These are phyloP conservation scores for Crotalus helleri DNA, from an alignment of 2,113 vertebrate species.

Conservation along the genomic window DNA sequence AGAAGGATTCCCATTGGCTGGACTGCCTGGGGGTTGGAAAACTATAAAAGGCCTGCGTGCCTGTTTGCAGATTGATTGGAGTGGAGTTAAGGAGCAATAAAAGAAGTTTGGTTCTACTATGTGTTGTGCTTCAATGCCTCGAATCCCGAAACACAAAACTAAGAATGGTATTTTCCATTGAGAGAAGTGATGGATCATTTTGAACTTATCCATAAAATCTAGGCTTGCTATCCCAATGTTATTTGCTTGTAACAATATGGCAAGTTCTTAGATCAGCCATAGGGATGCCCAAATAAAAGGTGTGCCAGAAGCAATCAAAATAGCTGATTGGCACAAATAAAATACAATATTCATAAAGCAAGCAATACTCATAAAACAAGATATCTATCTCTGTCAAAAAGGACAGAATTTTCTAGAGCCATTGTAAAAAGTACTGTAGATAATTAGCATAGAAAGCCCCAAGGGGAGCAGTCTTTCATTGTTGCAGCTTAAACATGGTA, in stretches of 20 bases:
- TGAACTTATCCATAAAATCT: neutral
- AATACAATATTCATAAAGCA: neutral
- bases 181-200: neutral
- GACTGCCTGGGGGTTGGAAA: no score
- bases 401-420: neutral
- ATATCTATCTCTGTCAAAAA: neutral
- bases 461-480: neutral
- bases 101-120: no score
- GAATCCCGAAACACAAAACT: neutral
- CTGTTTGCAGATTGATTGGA: no score
- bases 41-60: no score
- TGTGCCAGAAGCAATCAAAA: neutral
- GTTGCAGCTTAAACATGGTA: neutral
- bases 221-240: neutral
- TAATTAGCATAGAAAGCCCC: neutral
- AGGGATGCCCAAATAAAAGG: neutral
- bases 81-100: no score
- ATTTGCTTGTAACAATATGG: neutral
- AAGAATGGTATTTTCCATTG: neutral
- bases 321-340: neutral
- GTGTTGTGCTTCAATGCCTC: no score
- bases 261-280: neutral
- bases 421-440: neutral
- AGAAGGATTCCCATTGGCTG: no score
- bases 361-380: neutral